Evolutionary conservation across 2,888 invertebrate species (phyloP).

Genomic region (Gandaritis pyraliata): DNA sequence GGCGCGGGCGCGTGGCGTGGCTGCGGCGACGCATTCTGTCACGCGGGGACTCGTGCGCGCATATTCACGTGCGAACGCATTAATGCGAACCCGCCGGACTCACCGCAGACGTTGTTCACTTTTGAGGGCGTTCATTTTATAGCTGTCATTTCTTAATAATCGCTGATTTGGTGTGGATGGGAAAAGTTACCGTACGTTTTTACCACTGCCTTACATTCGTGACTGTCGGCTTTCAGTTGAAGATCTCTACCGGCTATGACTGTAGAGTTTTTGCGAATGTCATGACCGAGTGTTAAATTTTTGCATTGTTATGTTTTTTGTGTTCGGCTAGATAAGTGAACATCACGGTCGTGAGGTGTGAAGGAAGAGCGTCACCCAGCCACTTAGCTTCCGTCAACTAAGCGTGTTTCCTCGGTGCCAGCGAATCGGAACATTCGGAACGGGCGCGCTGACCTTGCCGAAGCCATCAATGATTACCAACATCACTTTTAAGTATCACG

Average conservation of each 20-base stretch:
- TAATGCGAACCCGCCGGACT: constrained; percentile 72
- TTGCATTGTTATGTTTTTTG: constrained; percentile 66
- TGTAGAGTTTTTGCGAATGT: constrained; percentile 44
- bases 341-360: constrained; percentile 63
- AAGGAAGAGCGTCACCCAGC: constrained; percentile 71
- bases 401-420: constrained; percentile 76
- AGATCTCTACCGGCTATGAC: constrained; percentile 42
- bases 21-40: constrained; percentile 71
- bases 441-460: constrained; percentile 67
- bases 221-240: constrained; percentile 31
- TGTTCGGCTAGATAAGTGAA: constrained; percentile 51
- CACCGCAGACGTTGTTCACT: constrained; percentile 59
- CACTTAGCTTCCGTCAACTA: constrained; percentile 77
- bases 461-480: constrained; percentile 56
- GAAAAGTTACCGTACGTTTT: constrained; percentile 36
- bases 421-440: constrained; percentile 73
- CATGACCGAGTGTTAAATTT: constrained; percentile 52
- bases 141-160: constrained; percentile 54
- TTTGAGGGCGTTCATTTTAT: constrained; percentile 65
- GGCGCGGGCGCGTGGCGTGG: constrained; percentile 56
- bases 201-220: constrained; percentile 46
- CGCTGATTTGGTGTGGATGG: constrained; percentile 53
- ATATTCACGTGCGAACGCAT: constrained; percentile 76
- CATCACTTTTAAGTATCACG: too few species aligned
- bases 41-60: constrained; percentile 75